These are phyloP conservation scores for Patella vulgata DNA, from an alignment of 1,140 invertebrate genomes.

Conservation along the genomic window DNA sequence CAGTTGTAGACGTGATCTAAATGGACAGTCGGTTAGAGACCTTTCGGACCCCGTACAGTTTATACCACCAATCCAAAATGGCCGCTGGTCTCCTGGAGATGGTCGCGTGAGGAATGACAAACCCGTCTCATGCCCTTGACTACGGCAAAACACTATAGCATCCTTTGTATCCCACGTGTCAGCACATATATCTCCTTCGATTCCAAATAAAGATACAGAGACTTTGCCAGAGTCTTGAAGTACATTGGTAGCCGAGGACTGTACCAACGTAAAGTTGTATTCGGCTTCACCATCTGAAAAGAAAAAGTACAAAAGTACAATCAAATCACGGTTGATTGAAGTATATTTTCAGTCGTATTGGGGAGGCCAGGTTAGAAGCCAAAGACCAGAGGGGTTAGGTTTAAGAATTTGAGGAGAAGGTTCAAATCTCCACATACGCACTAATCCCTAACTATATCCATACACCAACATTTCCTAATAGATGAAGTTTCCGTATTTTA, in stretches of 20 bases:
- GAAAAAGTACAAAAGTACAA: too few relatives aligned
- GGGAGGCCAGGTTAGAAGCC: too few relatives aligned
- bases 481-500: too few relatives aligned
- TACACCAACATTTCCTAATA: too few relatives aligned
- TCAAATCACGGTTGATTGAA: too few relatives aligned
- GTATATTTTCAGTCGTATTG: too few relatives aligned
- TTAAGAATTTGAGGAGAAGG: too few relatives aligned
- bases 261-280: too few relatives aligned
- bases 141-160: conserved; percentile 50
- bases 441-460: too few relatives aligned
- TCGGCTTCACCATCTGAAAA: too few relatives aligned
- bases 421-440: too few relatives aligned
- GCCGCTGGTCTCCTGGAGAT: conserved; percentile 23
- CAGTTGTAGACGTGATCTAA: conserved; percentile 32
- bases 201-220: conserved; percentile 42
- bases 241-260: background rate
- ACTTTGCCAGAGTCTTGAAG: conserved; percentile 38
- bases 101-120: conserved; percentile 41
- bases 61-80: conserved; percentile 53
- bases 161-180: conserved; percentile 53
- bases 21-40: conserved; percentile 38
- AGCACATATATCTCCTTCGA: conserved; percentile 52
- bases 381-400: too few relatives aligned
- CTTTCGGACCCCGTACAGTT: conserved; percentile 50
- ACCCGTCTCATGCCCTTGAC: conserved; percentile 34